These are phyloP conservation scores for Hirundichthys speculiger DNA, from an alignment of 2,113 vertebrate genomes.

Conservation along the genomic window DNA sequence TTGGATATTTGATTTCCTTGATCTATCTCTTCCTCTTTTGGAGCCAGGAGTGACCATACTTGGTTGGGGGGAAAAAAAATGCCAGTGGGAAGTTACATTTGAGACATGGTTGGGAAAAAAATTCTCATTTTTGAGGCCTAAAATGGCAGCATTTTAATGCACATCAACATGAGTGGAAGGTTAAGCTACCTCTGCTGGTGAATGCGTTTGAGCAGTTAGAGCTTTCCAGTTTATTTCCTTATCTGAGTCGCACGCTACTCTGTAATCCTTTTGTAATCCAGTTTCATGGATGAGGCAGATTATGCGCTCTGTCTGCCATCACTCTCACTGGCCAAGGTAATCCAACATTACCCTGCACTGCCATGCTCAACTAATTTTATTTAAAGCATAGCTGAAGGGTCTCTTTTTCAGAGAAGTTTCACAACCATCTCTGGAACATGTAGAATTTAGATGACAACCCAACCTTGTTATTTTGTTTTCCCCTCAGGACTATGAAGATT, in stretches of 20 bases:
- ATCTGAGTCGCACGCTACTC: conserved; percentile 32
- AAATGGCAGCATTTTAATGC: no score
- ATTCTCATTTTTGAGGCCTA: no score
- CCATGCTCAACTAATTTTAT: conserved; percentile 16
- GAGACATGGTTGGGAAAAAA: no score
- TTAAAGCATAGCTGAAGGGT: conserved; percentile 18
- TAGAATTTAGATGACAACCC: conserved; percentile 8
- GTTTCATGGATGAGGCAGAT: conserved; percentile 58
- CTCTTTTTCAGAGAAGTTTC: no score
- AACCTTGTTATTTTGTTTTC: conserved; percentile 2
- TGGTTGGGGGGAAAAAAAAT: no score
- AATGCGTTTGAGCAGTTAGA: conserved; percentile 9
- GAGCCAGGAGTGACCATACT: no score
- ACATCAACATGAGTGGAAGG: background rate
- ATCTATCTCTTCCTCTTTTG: no score
- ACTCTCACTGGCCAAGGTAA: conserved; percentile 52
- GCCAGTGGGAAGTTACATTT: no score
- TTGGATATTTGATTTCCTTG: no score
- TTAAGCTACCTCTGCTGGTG: conserved; percentile 8
- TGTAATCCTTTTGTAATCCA: conserved; percentile 73
- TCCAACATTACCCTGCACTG: conserved; percentile 40
- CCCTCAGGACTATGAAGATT: conserved; percentile 94
- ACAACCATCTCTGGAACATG: background rate
- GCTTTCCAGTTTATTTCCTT: conserved; percentile 28
- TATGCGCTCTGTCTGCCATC: conserved; percentile 55